Evolutionary conservation across 64 coral and sea anemone genomes (phyloP).

Genomic region (Montipora cactus): DNA sequence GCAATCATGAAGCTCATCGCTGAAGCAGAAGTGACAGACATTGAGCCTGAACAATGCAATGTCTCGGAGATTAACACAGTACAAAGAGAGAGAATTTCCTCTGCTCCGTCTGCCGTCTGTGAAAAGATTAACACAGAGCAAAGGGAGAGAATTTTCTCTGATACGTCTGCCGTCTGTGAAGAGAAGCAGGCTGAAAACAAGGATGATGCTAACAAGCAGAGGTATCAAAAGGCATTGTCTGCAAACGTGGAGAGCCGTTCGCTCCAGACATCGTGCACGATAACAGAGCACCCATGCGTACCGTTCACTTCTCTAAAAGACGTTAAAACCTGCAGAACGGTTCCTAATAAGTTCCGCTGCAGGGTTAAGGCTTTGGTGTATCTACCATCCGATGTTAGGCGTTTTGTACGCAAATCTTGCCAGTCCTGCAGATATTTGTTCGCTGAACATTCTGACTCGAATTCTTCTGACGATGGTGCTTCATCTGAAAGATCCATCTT

Average conservation of each 20-base stretch:
- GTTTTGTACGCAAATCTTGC: slow-evolving; percentile 69
- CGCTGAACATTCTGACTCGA: not conserved
- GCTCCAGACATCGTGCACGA: slow-evolving; percentile 75
- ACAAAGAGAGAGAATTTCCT: not conserved
- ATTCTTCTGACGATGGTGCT: not conserved
- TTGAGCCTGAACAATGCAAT: not conserved
- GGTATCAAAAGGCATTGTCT: not conserved
- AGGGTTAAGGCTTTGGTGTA: slow-evolving; percentile 68
- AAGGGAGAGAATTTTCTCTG: not conserved
- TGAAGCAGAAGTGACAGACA: not conserved
- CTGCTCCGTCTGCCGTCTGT: too few species aligned
- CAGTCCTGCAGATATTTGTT: slow-evolving; percentile 43
- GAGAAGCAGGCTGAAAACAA: not conserved
- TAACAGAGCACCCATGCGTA: slow-evolving; percentile 69
- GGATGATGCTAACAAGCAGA: not conserved
- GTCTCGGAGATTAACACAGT: not conserved
- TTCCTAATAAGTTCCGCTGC: slow-evolving; percentile 83
- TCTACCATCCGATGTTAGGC: slow-evolving; percentile 58
- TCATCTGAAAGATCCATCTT: not conserved
- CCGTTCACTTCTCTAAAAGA: slow-evolving; percentile 67
- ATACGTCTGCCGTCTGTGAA: not conserved
- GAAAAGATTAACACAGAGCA: not conserved
- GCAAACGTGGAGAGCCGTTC: slow-evolving; percentile 40
- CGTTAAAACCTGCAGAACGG: slow-evolving; percentile 52
- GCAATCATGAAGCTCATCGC: not conserved